These are phyloP conservation scores for Halesus radiatus DNA, from an alignment of 1,140 invertebrate species.

Conservation along the genomic window DNA sequence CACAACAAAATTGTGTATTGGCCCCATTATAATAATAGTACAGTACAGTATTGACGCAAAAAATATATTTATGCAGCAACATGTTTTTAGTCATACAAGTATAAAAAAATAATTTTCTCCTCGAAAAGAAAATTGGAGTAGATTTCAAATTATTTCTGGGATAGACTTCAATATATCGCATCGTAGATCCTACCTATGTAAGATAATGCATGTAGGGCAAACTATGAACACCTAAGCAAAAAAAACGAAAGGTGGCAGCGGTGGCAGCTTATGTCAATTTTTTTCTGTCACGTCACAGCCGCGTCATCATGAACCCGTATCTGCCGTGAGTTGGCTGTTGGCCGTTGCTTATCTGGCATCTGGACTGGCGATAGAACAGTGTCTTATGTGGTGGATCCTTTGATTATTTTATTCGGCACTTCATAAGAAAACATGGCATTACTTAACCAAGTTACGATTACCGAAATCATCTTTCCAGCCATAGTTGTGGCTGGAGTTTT, in stretches of 20 bases:
- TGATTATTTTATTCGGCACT: conserved; percentile 44
- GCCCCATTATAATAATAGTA: no score
- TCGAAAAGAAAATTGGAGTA: no score
- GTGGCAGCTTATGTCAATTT: conserved; percentile 47
- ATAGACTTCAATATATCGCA: no score
- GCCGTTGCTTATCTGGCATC: conserved; percentile 52
- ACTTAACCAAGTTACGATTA: conserved; percentile 70
- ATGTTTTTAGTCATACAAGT: no score
- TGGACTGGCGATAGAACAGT: conserved; percentile 42
- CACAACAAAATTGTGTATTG: no score
- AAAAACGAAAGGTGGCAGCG: conserved; percentile 49
- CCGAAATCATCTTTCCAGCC: conserved; percentile 73
- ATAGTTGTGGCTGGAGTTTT: conserved; percentile 77
- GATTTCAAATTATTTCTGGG: no score
- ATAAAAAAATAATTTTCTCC: no score
- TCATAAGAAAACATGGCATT: conserved; percentile 68
- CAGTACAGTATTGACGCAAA: no score
- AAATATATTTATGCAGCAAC: no score
- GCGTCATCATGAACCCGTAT: conserved; percentile 74
- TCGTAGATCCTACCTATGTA: no score
- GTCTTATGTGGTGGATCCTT: conserved; percentile 43
- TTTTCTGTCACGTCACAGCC: conserved; percentile 72
- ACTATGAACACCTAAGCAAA: conserved; percentile 40
- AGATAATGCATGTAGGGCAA: conserved; percentile 6
- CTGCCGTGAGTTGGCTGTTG: conserved; percentile 61